Evolutionary conservation across 2,113 vertebrate species (phyloP).

Genomic region (Prunella fulvescens): DNA sequence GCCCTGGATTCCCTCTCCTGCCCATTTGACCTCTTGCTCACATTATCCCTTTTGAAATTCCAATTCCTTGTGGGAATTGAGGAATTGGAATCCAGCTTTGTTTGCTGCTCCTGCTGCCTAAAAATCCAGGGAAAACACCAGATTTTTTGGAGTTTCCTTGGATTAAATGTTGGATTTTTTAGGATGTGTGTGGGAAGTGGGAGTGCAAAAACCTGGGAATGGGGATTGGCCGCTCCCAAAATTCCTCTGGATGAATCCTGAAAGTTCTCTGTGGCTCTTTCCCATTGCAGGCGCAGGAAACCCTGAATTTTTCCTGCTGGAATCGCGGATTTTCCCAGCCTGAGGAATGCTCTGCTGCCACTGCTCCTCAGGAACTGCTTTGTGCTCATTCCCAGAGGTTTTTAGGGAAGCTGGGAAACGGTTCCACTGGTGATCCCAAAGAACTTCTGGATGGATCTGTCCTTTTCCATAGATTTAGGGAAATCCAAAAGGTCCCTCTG

Average conservation of each 20-base stretch:
- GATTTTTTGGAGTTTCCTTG: not conserved
- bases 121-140: fast-evolving
- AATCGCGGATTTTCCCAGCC: not conserved
- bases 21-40: not conserved
- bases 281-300: not conserved
- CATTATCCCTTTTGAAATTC: not conserved
- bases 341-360: not conserved
- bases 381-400: not conserved
- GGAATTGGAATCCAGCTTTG: fast-evolving
- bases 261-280: not conserved
- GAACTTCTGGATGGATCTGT: not conserved
- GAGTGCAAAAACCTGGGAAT: not conserved
- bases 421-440: not conserved
- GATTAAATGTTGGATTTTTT: not conserved
- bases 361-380: not conserved
- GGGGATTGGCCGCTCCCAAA: not conserved
- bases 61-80: not conserved
- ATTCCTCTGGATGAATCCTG: not conserved
- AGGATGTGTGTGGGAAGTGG: not conserved
- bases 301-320: not conserved
- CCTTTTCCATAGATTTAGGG: not conserved
- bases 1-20: not conserved
- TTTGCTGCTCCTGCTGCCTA: not conserved
- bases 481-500: not conserved
- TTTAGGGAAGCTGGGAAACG: not conserved